Evolutionary conservation across 1,140 invertebrate genomes (phyloP), one percentile per base, ranked within the genome.

Genomic region (Leptopilina boulardi): DNA sequence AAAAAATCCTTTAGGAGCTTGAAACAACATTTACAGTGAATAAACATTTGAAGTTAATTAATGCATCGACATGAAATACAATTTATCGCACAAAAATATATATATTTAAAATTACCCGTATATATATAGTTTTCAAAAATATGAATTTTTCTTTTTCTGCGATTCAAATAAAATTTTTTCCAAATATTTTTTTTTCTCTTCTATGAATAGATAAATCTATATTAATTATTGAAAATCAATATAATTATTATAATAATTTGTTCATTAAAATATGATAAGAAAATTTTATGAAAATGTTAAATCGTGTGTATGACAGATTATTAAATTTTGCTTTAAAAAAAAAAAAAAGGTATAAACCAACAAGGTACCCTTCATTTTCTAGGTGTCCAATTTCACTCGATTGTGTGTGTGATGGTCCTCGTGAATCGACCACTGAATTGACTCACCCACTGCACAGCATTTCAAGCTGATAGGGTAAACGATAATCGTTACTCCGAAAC

Each of bases 401-500:
- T 66, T 66, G 23, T n/a, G n/a, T n/a, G n/a, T n/a, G n/a, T 66
- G 56, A 66, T 66, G 56, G 56, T 30, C 56, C 23, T 66, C 23
- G 23, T n/a, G 23, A 21, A 21, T 66, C 23, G 56, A 66, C 56
- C 56, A 30, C 56, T 66, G 56, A 30, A 66, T 66, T 66, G 56
- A 66, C 56, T 66, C 56, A 26, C 56, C 23, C 56, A 66, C 56
- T 66, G 26, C 56, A 30, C 30, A 66, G 23, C 56, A 66, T 66
- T 66, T 66, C 56, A 66, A 66, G 23, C 23, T 66, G 56, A 66
- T 66, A 66, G 56, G 56, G 56, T n/a, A 11, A 66, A 66, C 56
- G 59, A 66, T 66, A 66, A 66, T 34, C 59, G 59, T 34, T 34
- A 66, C 10, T 66, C 23, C 59, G 59, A 66, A 66, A 66, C 23